phyloP scores from a whole-genome alignment of 2,888 invertebrate genomes.

The Meghimatium bilineatum region DNA sequence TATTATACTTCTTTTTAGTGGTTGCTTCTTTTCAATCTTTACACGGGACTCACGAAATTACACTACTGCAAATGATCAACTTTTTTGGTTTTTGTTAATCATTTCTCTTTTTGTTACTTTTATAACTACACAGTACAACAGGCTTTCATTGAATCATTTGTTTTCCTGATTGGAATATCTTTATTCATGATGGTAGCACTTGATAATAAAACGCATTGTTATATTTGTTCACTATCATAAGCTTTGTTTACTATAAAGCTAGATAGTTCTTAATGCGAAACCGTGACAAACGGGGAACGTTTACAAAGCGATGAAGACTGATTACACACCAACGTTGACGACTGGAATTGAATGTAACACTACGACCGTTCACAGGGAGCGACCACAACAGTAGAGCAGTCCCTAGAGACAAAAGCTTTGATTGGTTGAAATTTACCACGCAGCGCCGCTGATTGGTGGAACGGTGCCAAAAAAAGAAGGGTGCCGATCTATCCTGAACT shows the following conservation, averaged over 20 bases:
- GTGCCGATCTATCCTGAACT: constrained; percentile 16
- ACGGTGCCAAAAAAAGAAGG: neutral
- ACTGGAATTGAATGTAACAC: neutral
- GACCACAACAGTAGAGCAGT: neutral
- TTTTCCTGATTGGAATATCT: neutral
- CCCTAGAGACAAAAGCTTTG: constrained; percentile 30
- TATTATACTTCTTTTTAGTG: too few species aligned
- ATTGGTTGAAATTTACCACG: constrained; percentile 22
- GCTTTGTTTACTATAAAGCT: neutral
- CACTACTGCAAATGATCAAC: too few species aligned
- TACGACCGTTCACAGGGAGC: neutral
- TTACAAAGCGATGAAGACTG: neutral
- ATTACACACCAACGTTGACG: neutral
- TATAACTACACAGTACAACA: neutral
- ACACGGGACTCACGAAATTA: too few species aligned
- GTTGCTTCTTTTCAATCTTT: too few species aligned
- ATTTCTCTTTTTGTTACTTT: neutral
- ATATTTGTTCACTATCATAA: neutral
- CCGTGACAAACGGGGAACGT: neutral
- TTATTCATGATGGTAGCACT: neutral
- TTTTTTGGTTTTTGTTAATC: too few species aligned
- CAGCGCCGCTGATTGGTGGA: constrained; percentile 16
- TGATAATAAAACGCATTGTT: neutral
- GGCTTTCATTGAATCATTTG: neutral
- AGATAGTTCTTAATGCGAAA: neutral